A percentile compares a stretch with the other conserved stretches of the same genome.
These are phyloP conservation scores for Yponomeuta evonymella DNA, from an alignment of 2,888 invertebrate genomes.

Conservation along the genomic window DNA sequence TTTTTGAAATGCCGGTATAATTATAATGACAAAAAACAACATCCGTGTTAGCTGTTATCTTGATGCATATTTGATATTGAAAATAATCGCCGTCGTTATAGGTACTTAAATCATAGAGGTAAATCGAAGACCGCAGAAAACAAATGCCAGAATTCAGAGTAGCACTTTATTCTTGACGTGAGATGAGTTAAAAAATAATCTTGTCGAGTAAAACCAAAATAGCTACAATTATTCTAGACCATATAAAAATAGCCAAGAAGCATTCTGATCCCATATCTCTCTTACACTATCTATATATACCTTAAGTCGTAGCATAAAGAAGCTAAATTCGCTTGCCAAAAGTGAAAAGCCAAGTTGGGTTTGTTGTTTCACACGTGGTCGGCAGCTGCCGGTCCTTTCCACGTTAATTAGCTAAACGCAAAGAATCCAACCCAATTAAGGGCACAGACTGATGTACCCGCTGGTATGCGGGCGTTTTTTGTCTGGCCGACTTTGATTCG, in stretches of 20 bases:
- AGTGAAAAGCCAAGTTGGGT: background rate
- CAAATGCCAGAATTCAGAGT: background rate
- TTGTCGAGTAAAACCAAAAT: background rate
- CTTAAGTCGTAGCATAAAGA: background rate
- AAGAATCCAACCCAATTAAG: constrained; percentile 60
- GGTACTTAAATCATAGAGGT: too few relatives aligned
- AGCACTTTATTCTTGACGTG: background rate
- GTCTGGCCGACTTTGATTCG: constrained; percentile 19
- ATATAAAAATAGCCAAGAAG: constrained; percentile 5
- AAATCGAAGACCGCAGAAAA: too few relatives aligned
- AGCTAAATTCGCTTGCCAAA: background rate
- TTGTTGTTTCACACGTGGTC: constrained; percentile 44
- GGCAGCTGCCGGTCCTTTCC: constrained; percentile 48
- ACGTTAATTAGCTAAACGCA: constrained; percentile 63
- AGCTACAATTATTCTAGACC: background rate
- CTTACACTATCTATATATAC: background rate
- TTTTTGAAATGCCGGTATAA: background rate
- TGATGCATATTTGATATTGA: too few relatives aligned
- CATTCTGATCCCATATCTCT: background rate
- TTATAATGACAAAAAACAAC: background rate
- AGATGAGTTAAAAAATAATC: background rate
- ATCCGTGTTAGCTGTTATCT: too few relatives aligned
- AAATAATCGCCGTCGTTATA: too few relatives aligned
- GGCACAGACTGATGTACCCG: constrained; percentile 22
- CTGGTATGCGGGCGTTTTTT: constrained; percentile 21